phyloP scores from a whole-genome alignment of 2,888 invertebrate species.

The Macrostomum cliftonense region DNA sequence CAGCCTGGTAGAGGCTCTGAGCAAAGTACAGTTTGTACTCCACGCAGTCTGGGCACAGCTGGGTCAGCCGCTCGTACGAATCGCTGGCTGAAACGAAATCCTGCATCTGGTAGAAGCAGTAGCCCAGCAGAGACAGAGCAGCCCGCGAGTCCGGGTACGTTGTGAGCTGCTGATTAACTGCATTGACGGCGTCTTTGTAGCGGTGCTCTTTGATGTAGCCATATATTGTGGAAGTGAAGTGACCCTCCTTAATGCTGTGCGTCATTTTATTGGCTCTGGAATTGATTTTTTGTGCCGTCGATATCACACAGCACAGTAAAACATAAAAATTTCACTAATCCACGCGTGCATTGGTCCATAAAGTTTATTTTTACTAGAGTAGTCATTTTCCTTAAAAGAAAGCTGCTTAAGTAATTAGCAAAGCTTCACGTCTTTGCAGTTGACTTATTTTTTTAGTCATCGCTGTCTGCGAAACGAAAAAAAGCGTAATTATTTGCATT shows the following conservation, averaged over 20 bases:
- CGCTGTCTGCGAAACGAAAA: no score
- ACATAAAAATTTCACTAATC: no score
- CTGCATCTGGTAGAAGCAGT: conserved; percentile 78
- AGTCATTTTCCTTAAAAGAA: no score
- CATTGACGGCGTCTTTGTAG: conserved; percentile 8
- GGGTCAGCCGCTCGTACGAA: conserved; percentile 77
- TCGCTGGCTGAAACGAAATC: conserved; percentile 79
- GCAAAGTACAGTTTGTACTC: conserved; percentile 81
- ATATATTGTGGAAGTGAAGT: conserved; percentile 11
- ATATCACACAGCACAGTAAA: no score
- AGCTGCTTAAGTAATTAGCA: no score
- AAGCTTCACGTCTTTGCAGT: no score
- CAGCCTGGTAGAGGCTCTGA: conserved; percentile 81
- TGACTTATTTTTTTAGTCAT: no score
- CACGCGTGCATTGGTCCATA: no score
- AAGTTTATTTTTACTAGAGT: no score
- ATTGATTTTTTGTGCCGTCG: no score
- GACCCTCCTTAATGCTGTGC: conserved; percentile 6
- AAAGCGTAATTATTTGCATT: no score
- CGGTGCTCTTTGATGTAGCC: conserved; percentile 11
- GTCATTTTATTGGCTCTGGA: no score
- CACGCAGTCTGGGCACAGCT: conserved; percentile 63
- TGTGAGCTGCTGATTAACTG: conserved; percentile 7
- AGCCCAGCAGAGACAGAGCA: conserved; percentile 75
- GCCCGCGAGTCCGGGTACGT: conserved; percentile 51